Base-by-base conservation (phyloP, 2,113 vertebrate genomes). In the Petrocephalus zakoni region DNA sequence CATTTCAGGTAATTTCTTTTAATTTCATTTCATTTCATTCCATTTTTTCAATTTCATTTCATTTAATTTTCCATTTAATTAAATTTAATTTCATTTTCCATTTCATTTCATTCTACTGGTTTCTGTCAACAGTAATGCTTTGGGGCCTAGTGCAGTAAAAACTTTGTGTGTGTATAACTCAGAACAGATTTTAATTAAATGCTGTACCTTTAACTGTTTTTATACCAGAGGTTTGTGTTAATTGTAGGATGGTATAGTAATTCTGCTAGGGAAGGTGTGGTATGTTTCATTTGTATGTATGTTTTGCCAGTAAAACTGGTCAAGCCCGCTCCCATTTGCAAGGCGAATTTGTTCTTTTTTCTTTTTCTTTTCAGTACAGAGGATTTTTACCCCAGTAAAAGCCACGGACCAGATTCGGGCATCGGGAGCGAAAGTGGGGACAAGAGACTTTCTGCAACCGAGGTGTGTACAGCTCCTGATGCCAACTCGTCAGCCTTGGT, bases 361-460 rank as follows among this genome's bases (percentile, higher is more conserved):
- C 58, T 17, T 68, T 22, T 37, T 89, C 29, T 91, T 89, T 92
- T 22, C 92, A 99, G 98, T 93, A 99, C 99, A 94, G 98, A 99
- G 93, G 98, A 99, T 93, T 97, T 99, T 90, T 99, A 99, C 93
- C 98, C 97, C 68, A 98, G 95, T 95, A 99, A 99, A 95, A 99
- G 97, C 91, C 98, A 99, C 9, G 98, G 98, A 15, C 97, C 98
- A 89, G 98, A 99, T 93, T 99, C 98, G 90, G 98, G 98, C 92
- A 99, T 99, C 68, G 98, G 98, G 88, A 99, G 98, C 91, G 98
- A 99, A 95, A 99, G 98, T 90, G 98, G 98, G 8, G 98, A 99
- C 94, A 99, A 99, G 94, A 96, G 98, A 88, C 94, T 99, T 68
- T 99, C 98, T 21, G 97, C 98, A 86, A 99, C 98, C 46, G 98